These are phyloP conservation scores for Drosophila sp. DNA, from an alignment of 1,140 invertebrate species.

Conservation along the genomic window DNA sequence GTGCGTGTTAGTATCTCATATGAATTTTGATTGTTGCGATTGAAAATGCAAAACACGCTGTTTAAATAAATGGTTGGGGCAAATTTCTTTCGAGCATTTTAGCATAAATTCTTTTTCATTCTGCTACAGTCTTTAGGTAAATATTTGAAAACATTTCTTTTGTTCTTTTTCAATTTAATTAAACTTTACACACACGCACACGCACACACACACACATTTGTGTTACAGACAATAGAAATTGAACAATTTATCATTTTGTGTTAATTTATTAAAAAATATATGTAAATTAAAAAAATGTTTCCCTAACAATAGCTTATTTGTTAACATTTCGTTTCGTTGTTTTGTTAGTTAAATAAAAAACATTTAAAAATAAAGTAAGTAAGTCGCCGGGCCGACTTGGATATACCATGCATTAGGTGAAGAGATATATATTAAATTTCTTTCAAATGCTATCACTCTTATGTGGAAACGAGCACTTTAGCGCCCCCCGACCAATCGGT, in stretches of 20 bases:
- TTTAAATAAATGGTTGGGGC: neutral
- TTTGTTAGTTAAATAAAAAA: conserved; percentile 8
- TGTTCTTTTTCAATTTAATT: conserved; percentile 17
- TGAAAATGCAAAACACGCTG: conserved; percentile 39
- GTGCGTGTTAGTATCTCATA: conserved; percentile 38
- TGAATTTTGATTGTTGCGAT: conserved; percentile 38
- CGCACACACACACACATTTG: conserved; percentile 25
- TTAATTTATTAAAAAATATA: conserved; percentile 20
- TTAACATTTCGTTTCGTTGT: conserved; percentile 10
- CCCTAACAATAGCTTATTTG: conserved; percentile 8
- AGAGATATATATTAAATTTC: no score
- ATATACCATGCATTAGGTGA: no score
- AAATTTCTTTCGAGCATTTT: conserved; percentile 10
- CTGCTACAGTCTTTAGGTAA: conserved; percentile 41
- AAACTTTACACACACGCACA: conserved; percentile 32
- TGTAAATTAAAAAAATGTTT: conserved; percentile 12
- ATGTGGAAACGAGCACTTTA: no score
- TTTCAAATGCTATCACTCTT: no score
- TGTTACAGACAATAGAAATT: conserved; percentile 7
- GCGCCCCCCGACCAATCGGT: no score
- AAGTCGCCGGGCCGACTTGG: no score
- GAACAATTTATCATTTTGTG: conserved; percentile 6
- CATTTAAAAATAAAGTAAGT: conserved; percentile 6
- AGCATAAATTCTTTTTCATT: conserved; percentile 36
- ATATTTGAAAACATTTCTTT: conserved; percentile 19